Percentiles rank a stretch among this genome's conserved stretches.
Conservation (phyloP, 2,113 vertebrate species). For the Ammodytes marinus region DNA sequence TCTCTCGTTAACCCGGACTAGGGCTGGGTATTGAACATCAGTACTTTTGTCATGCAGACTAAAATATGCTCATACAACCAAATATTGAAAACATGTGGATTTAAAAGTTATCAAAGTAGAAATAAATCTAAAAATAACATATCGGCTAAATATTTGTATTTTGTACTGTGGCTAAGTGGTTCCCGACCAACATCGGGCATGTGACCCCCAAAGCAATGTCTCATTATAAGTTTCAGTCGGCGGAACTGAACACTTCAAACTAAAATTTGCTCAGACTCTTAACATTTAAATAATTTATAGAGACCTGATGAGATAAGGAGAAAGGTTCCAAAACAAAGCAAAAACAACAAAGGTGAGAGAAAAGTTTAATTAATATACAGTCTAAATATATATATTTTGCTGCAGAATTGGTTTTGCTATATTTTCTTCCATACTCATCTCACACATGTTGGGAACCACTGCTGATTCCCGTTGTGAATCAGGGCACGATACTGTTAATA, state of each 20-base stretch:
- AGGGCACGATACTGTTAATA: not conserved
- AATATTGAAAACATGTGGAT: not conserved
- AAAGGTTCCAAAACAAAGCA: not conserved
- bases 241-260: not conserved
- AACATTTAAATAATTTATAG: slow-evolving; percentile 2
- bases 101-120: not conserved
- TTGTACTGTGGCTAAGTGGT: not conserved
- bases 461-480: slow-evolving; percentile 32
- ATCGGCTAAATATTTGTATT: not conserved
- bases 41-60: not conserved
- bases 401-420: not conserved
- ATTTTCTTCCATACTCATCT: slow-evolving; percentile 25
- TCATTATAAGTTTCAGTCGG: not conserved
- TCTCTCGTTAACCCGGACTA: not conserved
- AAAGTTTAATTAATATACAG: not conserved
- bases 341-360: slow-evolving; percentile 7
- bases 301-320: not conserved
- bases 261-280: slow-evolving; percentile 1
- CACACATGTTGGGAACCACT: slow-evolving; percentile 18
- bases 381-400: too few species aligned
- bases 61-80: not conserved
- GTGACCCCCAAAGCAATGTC: not conserved
- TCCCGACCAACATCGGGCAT: not conserved
- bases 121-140: not conserved
- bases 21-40: not conserved